phyloP scores from a whole-genome alignment of 64 coral and sea anemone species.

The Actinia equina region DNA sequence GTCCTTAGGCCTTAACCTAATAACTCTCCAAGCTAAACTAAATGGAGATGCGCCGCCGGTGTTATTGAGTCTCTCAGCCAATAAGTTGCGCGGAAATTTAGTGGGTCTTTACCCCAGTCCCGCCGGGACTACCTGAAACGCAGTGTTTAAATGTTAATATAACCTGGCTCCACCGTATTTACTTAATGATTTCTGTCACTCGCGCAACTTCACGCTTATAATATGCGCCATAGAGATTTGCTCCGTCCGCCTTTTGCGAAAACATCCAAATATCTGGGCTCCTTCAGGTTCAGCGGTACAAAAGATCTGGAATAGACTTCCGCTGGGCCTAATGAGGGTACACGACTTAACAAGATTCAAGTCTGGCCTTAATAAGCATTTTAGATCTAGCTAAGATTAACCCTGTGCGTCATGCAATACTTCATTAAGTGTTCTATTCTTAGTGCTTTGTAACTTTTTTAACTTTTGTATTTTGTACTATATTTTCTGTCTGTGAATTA shows the following conservation, averaged over 20 bases:
- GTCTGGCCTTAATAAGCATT: too few species aligned
- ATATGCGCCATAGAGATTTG: slow-evolving; percentile 22
- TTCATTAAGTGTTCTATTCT: background rate
- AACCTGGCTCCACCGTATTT: slow-evolving; percentile 23
- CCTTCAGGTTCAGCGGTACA: slow-evolving; percentile 38
- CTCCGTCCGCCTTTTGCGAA: slow-evolving; percentile 33
- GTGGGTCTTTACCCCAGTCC: too few species aligned
- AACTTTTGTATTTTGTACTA: background rate
- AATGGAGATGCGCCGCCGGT: too few species aligned
- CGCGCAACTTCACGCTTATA: background rate
- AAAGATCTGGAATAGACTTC: background rate
- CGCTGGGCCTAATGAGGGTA: background rate
- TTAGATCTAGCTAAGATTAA: background rate
- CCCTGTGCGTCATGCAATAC: background rate
- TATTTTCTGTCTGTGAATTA: background rate
- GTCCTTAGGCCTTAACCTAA: too few species aligned
- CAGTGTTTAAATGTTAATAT: background rate
- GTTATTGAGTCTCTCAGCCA: too few species aligned
- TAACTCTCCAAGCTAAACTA: too few species aligned
- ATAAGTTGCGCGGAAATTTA: too few species aligned
- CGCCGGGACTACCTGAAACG: too few species aligned
- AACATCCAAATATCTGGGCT: slow-evolving; percentile 36
- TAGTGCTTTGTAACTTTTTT: background rate
- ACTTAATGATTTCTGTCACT: slow-evolving; percentile 16
- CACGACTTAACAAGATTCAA: too few species aligned